Evolutionary conservation across 2,888 invertebrate genomes (phyloP), one percentile per base, ranked within the genome.

Genomic region (Eudemis profundana): DNA sequence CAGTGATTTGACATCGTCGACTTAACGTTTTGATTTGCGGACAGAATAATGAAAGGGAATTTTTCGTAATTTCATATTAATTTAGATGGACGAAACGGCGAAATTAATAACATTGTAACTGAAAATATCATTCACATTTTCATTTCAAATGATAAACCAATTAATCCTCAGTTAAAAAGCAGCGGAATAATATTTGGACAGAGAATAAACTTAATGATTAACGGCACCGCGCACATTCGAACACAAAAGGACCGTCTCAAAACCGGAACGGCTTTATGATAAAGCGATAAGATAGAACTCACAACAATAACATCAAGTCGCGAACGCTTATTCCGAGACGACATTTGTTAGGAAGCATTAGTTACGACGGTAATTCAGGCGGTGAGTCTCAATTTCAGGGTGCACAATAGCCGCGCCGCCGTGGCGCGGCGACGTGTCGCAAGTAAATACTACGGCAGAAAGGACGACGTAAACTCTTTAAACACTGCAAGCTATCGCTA

Each of bases 331-430:
- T 83, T 82, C 79, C 76, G 77, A 78, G 84, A 81, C 82, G 85
- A 83, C 79, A 80, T 87, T 84, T 82, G 82, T 79, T 77, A 72
- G 78, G 76, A 71, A 78, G 79, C 82, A 85, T 86, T 87, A 87
- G 86, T 84, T 66, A 61, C 44, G 56, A 42, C 21, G 49, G 60
- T 33, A 54, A 50, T 57, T 81, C 78, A 82, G 79, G 79, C 78
- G 77, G 73, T 77, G 78, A 82, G 84, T 81, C 83, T 85, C 84
- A 79, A 84, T 85, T 83, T 84, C 86, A 83, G 80, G 71, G 79
- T 77, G 77, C 79, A 86, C 86, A 87, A 86, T 84, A 76, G 83
- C 69, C 69, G 63, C 65, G 68, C 69, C 60, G 68, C 72, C 64
- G 68, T 65, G 68, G 72, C 65, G 67, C 64, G 71, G 68, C 44